A percentile compares a stretch with the other conserved stretches of the same genome.
These are phyloP conservation scores for Chloropsis cyanopogon DNA, from an alignment of 2,113 vertebrate genomes.

Conservation along the genomic window DNA sequence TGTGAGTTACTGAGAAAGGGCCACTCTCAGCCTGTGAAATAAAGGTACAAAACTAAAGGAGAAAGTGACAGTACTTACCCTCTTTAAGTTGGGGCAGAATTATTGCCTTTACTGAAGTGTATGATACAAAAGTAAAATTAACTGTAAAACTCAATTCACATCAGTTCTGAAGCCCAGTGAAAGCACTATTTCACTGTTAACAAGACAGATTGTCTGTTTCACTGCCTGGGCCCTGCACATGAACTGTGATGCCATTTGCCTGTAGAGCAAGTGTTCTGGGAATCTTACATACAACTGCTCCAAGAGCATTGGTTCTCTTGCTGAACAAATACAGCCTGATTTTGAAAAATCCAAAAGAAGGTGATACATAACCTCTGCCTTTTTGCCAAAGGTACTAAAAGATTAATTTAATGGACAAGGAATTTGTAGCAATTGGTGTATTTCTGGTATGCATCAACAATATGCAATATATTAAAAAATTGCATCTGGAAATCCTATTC, in stretches of 20 bases:
- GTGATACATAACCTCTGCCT: background rate
- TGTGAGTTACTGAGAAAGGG: background rate
- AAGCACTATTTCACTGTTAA: background rate
- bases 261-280: background rate
- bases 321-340: background rate
- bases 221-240: background rate
- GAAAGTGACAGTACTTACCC: background rate
- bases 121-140: background rate
- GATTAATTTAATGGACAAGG: background rate
- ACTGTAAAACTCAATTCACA: background rate
- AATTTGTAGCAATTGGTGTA: background rate
- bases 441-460: background rate
- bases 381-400: conserved; percentile 1
- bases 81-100: background rate
- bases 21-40: background rate
- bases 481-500: background rate
- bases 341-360: background rate
- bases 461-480: background rate
- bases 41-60: background rate
- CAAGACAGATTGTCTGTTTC: background rate
- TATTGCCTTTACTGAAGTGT: background rate
- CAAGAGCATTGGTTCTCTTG: background rate
- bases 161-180: background rate
- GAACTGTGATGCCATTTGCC: background rate
- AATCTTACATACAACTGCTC: background rate